Percentiles rank a stretch among this genome's conserved stretches.
These are phyloP conservation scores for Archaeoteleia sp. DNA, from an alignment of 2,888 invertebrate genomes.

Conservation along the genomic window DNA sequence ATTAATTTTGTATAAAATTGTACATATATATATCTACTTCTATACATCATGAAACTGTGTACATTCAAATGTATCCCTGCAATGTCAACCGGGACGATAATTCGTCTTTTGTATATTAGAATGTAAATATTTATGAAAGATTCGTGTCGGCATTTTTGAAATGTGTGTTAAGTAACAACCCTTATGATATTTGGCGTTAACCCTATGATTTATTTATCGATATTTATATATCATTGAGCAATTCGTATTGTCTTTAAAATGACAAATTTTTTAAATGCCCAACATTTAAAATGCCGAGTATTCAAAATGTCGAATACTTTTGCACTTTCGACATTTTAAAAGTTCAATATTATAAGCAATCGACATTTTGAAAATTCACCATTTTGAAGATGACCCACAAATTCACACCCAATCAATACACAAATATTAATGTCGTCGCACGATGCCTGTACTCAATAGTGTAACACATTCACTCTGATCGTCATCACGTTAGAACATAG, in stretches of 20 bases:
- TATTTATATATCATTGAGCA: conserved; percentile 9
- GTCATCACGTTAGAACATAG: conserved; percentile 6
- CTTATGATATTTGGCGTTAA: conserved; percentile 48
- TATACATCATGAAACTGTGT: conserved; percentile 1
- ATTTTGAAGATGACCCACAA: no score
- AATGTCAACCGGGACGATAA: background rate
- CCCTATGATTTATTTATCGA: conserved; percentile 14
- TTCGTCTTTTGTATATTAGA: conserved; percentile 11
- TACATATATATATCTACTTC: conserved; percentile 3
- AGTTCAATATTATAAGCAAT: no score
- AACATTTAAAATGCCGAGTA: no score
- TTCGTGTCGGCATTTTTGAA: background rate
- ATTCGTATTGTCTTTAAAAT: background rate
- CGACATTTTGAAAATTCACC: no score
- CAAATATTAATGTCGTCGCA: conserved; percentile 20
- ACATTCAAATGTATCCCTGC: conserved; percentile 2
- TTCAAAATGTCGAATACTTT: no score
- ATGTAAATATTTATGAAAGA: conserved; percentile 3
- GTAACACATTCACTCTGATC: conserved; percentile 6
- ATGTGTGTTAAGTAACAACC: conserved; percentile 10
- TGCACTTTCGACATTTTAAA: no score
- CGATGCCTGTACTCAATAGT: conserved; percentile 31
- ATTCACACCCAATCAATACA: conserved; percentile 22
- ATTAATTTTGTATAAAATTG: conserved; percentile 10
- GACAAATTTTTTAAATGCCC: no score